A percentile compares a stretch with the other conserved stretches of the same genome.
Conservation (phyloP, 2,797 vertebrate species). For the Molossus molossus region DNA sequence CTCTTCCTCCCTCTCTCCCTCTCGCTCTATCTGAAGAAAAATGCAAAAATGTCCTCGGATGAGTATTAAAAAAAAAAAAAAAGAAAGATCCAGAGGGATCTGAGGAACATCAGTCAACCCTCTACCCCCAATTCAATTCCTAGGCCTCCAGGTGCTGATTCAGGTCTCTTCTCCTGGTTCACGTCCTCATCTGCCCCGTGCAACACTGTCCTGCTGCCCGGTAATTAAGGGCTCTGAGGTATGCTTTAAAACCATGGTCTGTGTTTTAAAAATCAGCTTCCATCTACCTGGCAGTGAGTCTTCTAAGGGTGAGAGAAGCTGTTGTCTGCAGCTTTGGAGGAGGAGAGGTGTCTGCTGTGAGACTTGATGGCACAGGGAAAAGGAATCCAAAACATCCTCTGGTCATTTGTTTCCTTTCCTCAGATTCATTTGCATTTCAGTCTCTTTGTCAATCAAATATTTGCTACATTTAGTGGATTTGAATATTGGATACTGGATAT, state of each 20-base stretch:
- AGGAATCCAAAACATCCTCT: neutral
- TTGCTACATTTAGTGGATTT: constrained; percentile 6
- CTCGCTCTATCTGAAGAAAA: no score
- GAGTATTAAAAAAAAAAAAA: no score
- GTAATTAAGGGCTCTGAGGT: neutral
- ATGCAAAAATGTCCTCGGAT: no score
- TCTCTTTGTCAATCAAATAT: neutral
- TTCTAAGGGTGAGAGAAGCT: constrained; percentile 34
- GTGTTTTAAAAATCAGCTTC: neutral
- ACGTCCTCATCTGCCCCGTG: neutral
- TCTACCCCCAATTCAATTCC: neutral
- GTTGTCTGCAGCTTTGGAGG: neutral
- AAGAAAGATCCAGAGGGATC: neutral
- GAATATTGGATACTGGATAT: constrained; percentile 2
- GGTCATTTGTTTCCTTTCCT: constrained; percentile 23
- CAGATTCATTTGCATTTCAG: neutral
- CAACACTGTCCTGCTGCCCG: neutral
- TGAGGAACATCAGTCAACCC: neutral
- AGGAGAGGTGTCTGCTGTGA: neutral
- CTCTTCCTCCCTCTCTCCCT: no score
- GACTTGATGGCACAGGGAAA: neutral
- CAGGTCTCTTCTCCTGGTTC: neutral
- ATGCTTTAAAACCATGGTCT: neutral
- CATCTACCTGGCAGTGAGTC: neutral
- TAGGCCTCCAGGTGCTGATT: neutral